phyloP scores from a whole-genome alignment of 2,797 vertebrate species.

The Hydrocynus forskahlii region DNA sequence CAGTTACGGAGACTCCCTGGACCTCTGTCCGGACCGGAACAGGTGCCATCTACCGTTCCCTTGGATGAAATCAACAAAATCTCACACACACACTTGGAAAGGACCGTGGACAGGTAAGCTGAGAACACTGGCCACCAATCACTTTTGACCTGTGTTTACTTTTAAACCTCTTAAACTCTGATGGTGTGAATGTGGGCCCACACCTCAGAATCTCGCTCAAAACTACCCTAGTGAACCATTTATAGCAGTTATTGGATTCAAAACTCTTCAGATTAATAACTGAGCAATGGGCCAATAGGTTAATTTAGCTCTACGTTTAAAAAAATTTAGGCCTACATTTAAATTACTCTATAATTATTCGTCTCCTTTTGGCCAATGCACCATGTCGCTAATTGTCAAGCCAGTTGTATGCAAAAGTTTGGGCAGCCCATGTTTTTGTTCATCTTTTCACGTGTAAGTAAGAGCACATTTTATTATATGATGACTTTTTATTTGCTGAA shows the following conservation, averaged over 20 bases:
- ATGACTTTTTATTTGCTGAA: no score
- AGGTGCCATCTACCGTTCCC: constrained; percentile 91
- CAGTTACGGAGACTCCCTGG: constrained; percentile 80
- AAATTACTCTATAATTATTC: no score
- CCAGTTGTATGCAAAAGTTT: no score
- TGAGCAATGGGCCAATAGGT: background rate
- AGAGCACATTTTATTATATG: no score
- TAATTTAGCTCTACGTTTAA: no score
- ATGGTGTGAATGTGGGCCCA: background rate
- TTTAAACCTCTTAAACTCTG: background rate
- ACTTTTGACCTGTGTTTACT: background rate
- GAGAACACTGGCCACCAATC: constrained; percentile 30
- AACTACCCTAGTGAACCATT: background rate
- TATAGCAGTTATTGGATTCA: background rate
- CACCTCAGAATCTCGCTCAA: background rate
- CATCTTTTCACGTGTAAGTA: no score
- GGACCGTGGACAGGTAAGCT: constrained; percentile 94
- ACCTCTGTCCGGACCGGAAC: constrained; percentile 76
- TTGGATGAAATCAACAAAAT: constrained; percentile 99
- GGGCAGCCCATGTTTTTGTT: no score
- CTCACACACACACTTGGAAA: constrained; percentile 91
- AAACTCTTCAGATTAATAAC: background rate
- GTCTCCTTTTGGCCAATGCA: no score
- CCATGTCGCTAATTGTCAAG: no score
- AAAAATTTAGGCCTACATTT: no score